Evolutionary conservation across 2,888 invertebrate species (phyloP).

Genomic region (Troglohyphantes excavatus): DNA sequence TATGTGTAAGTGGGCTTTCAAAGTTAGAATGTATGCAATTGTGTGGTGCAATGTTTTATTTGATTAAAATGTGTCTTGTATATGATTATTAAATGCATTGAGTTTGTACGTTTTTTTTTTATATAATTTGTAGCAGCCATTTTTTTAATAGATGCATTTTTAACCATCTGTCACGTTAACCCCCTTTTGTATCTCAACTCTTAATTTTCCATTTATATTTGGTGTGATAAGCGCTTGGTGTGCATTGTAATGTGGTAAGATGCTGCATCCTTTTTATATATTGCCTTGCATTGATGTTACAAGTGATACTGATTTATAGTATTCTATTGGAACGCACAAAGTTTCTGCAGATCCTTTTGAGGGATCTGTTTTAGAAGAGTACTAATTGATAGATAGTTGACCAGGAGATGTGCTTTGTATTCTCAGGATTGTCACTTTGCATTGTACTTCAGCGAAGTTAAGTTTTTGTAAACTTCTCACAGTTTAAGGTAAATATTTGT

Average conservation of each 20-base stretch:
- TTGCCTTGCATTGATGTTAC: slow-evolving; percentile 51
- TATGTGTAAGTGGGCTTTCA: slow-evolving; percentile 52
- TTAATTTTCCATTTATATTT: slow-evolving; percentile 43
- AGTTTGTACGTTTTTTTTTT: slow-evolving; percentile 18
- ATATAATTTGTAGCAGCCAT: slow-evolving; percentile 46
- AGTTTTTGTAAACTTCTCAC: slow-evolving; percentile 49
- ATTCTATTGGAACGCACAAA: slow-evolving; percentile 65
- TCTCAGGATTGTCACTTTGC: slow-evolving; percentile 33
- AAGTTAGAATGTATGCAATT: slow-evolving; percentile 37
- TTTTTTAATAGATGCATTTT: slow-evolving; percentile 50
- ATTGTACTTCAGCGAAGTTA: slow-evolving; percentile 51
- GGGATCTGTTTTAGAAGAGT: slow-evolving; percentile 44
- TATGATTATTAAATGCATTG: slow-evolving; percentile 30
- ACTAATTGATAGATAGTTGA: slow-evolving; percentile 43
- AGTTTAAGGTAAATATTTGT: slow-evolving; percentile 43
- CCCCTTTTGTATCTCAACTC: slow-evolving; percentile 25
- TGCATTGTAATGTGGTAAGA: slow-evolving; percentile 6
- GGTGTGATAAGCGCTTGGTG: slow-evolving; percentile 1
- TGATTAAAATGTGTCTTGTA: slow-evolving; percentile 42
- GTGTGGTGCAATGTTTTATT: slow-evolving; percentile 41
- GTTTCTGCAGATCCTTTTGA: slow-evolving; percentile 13
- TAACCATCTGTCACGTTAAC: slow-evolving; percentile 44
- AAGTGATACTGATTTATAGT: slow-evolving; percentile 54
- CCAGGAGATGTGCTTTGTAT: slow-evolving; percentile 31
- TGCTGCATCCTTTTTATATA: slow-evolving; percentile 16